Conservation (phyloP, 92 coral and sea anemone species). For the Phenganax subtilis region DNA sequence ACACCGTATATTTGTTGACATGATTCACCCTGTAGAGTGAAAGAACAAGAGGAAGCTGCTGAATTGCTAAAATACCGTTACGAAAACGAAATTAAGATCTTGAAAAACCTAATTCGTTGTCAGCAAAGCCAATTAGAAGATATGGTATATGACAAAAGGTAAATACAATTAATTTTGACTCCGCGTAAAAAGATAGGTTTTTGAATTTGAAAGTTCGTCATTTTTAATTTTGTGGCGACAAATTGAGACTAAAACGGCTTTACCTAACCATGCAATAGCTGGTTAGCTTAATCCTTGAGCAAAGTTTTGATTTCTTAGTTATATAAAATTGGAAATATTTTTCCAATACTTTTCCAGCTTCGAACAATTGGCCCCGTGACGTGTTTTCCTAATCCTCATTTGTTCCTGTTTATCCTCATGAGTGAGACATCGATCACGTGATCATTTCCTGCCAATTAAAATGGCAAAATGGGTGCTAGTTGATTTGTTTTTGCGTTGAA, state of each 20-base stretch:
- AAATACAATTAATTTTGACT: neutral
- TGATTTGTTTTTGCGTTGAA: too few relatives aligned
- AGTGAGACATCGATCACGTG: too few relatives aligned
- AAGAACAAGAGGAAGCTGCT: conserved; percentile 76
- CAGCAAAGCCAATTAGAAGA: conserved; percentile 74
- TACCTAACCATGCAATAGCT: too few relatives aligned
- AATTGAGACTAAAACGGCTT: neutral
- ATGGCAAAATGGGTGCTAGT: too few relatives aligned
- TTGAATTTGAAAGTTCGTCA: neutral
- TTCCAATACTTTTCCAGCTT: too few relatives aligned
- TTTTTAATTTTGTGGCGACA: neutral
- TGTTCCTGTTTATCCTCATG: too few relatives aligned
- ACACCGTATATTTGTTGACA: neutral
- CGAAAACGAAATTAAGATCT: conserved; percentile 71
- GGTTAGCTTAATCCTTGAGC: too few relatives aligned
- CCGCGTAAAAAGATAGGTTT: neutral
- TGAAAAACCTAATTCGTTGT: conserved; percentile 70
- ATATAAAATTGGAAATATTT: too few relatives aligned
- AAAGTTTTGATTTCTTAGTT: too few relatives aligned
- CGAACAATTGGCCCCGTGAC: too few relatives aligned
- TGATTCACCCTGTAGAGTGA: conserved; percentile 48
- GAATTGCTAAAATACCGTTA: conserved; percentile 65
- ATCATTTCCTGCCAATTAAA: too few relatives aligned
- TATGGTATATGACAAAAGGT: conserved; percentile 90
- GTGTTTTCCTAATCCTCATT: too few relatives aligned